Conservation (phyloP, 2,888 invertebrate genomes). For the Phragmatobia fuliginosa region DNA sequence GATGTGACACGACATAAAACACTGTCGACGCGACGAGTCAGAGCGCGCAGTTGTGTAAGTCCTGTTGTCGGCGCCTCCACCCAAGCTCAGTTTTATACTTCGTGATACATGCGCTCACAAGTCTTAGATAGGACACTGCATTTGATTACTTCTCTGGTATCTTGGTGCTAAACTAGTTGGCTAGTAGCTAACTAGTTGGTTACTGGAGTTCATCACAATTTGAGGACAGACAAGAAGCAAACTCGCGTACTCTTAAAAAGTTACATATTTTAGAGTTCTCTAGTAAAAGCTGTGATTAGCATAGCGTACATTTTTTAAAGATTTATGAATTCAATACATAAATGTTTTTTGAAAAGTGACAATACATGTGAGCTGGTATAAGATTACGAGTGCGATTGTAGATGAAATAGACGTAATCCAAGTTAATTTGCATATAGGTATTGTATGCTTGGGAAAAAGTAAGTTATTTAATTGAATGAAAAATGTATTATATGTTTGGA, state of each 20-base stretch:
- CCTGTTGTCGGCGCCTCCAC: conserved; percentile 1
- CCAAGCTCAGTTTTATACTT: conserved; percentile 2
- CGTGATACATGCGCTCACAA: not conserved
- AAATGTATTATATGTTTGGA: too few relatives aligned
- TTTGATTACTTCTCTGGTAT: not conserved
- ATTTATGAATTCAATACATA: not conserved
- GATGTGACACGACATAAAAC: conserved; percentile 9
- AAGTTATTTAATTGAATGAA: too few relatives aligned
- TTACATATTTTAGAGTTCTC: not conserved
- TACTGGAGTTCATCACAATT: too few relatives aligned
- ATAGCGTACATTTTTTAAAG: too few relatives aligned
- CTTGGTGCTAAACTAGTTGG: not conserved
- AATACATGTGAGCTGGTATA: too few relatives aligned
- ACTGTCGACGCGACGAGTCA: not conserved
- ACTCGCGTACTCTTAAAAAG: not conserved
- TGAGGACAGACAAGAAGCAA: not conserved
- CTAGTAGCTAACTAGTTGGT: not conserved
- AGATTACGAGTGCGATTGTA: too few relatives aligned
- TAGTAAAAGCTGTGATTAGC: not conserved
- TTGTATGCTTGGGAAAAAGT: too few relatives aligned
- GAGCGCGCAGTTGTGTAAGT: not conserved
- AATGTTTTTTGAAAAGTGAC: too few relatives aligned
- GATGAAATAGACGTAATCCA: too few relatives aligned
- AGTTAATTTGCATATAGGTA: too few relatives aligned
- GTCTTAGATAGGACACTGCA: not conserved